Evolutionary conservation across 2,888 invertebrate genomes (phyloP).

Genomic region (Sipha maydis): DNA sequence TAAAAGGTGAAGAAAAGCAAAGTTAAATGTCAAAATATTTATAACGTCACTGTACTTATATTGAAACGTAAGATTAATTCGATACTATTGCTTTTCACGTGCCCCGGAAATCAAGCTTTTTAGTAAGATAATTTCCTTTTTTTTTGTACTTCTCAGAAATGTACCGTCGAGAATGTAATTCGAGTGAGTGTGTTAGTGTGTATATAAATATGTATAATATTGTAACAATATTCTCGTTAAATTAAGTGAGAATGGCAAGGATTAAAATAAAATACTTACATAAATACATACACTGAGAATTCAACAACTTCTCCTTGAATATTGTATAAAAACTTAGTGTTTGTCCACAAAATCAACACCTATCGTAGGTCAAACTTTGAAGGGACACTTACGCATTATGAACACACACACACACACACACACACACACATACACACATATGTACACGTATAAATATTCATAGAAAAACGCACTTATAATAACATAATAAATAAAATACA

Average conservation of each 20-base stretch:
- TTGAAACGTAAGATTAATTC: background rate
- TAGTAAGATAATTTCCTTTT: background rate
- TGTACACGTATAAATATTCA: too few relatives aligned
- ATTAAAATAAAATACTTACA: background rate
- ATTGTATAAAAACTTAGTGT: background rate
- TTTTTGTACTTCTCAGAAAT: background rate
- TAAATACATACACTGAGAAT: constrained; percentile 7
- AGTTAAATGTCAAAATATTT: background rate
- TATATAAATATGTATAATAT: background rate
- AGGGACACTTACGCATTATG: background rate
- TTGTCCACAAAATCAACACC: constrained; percentile 23
- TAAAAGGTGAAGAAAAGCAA: background rate
- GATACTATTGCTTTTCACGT: background rate
- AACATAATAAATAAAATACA: too few relatives aligned
- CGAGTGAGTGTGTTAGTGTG: background rate
- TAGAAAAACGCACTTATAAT: too few relatives aligned
- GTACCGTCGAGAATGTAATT: background rate
- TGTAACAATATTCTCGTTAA: constrained; percentile 15
- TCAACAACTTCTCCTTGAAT: background rate
- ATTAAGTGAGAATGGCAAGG: background rate
- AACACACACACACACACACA: too few relatives aligned
- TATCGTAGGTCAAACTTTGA: background rate
- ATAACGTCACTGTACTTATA: background rate
- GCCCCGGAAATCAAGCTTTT: background rate
- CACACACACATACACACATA: too few relatives aligned